Evolutionary conservation across 2,888 invertebrate genomes (phyloP).

Genomic region (Tubulanus polymorphus): DNA sequence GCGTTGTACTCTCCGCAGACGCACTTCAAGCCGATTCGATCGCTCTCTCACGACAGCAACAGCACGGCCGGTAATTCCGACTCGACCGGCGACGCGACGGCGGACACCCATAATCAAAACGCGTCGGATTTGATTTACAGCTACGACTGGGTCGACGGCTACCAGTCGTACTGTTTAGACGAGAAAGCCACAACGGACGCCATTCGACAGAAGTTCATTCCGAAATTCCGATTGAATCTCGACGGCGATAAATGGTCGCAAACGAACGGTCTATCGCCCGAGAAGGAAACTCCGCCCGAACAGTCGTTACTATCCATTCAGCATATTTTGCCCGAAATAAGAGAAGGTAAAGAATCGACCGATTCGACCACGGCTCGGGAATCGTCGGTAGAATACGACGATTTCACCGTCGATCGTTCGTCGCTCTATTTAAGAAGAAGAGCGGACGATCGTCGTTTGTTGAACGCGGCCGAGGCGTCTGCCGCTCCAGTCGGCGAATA

Average conservation of each 20-base stretch:
- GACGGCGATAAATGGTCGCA: slow-evolving; percentile 61
- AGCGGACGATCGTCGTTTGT: no score
- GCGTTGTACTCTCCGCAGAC: slow-evolving; percentile 70
- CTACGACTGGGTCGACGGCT: background rate
- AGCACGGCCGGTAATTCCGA: background rate
- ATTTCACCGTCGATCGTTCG: no score
- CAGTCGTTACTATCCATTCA: no score
- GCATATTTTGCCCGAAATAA: no score
- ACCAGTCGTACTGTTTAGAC: background rate
- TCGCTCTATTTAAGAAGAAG: no score
- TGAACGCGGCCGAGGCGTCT: no score
- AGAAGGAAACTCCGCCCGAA: no score
- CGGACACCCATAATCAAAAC: background rate
- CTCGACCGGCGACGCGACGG: background rate
- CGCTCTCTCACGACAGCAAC: slow-evolving; percentile 15
- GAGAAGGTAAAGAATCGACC: no score
- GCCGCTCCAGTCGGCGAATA: no score
- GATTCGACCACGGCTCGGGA: no score
- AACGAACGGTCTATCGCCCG: slow-evolving; percentile 54
- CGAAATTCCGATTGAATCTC: slow-evolving; percentile 64
- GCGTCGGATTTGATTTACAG: background rate
- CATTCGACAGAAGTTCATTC: slow-evolving; percentile 54
- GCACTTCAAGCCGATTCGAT: slow-evolving; percentile 76
- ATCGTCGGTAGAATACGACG: no score
- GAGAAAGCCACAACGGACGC: slow-evolving; percentile 22